Evolutionary conservation across 2,113 vertebrate genomes (phyloP), one percentile per base, ranked within the genome.

Genomic region (Hirundichthys speculiger): DNA sequence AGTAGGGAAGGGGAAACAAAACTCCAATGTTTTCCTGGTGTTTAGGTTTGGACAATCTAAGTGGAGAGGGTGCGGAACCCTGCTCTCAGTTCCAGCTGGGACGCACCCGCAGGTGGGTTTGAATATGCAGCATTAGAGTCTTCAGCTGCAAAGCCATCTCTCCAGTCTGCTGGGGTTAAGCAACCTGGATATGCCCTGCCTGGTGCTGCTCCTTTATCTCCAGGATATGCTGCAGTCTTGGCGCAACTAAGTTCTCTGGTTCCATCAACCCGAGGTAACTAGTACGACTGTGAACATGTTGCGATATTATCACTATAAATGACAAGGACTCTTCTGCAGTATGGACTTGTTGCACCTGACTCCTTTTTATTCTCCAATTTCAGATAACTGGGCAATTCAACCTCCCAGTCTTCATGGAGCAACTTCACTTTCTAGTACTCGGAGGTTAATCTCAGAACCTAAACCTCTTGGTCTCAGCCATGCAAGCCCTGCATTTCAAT

Each of bases 361-460:
- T 14, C 12, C 5, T 22, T 6, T 43, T 16, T 48, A n/a, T 13
- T 34, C 12, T 50, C 50, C 34, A 2, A 10, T 38, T 53, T 2
- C 5, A 45, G 55, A 45, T 14, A 34, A 13, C 24, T 68, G 65
- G 65, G 38, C 2, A 8, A 14, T 21, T 49, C 2, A 22, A 14
- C 61, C 60, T n/a, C 22, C 13, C 1, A 13, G 40, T 19, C 24
- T 13, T 8, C 13, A 6, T 75, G 20, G 5, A 12, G 14, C 5
- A 42, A 0, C n/a, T 16, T 5, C 18, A 16, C 20, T 3, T 18
- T 3, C 25, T 1, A 20, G 11, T 18, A 3, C n/a, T 15, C 10
- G 0, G 1, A 0, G 1, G 0, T 15, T 47, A 16, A 4, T 1
- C 6, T 14, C 25, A 13, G n/a, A 24, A 4, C 9, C 43, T 2